Conservation (phyloP, 2,113 vertebrate species). For the Clarias batrachus region DNA sequence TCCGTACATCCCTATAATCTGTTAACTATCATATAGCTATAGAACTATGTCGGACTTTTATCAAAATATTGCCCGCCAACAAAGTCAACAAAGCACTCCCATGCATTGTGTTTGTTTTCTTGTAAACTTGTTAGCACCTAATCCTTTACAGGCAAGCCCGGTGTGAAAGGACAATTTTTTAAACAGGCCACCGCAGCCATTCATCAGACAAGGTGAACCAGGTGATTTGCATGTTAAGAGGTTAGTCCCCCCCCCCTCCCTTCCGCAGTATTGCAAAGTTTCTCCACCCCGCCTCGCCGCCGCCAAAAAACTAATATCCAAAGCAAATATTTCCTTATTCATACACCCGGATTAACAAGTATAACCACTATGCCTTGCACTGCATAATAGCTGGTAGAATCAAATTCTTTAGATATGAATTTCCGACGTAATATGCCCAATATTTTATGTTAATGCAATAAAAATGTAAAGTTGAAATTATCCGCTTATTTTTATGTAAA, state of each 20-base stretch:
- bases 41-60: not conserved
- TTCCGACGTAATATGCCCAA: slow-evolving; percentile 70
- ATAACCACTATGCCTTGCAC: slow-evolving; percentile 65
- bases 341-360: slow-evolving; percentile 73
- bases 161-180: slow-evolving; percentile 52
- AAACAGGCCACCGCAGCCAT: slow-evolving; percentile 54
- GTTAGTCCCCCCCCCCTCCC: slow-evolving; percentile 51
- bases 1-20: not conserved
- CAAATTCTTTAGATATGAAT: slow-evolving; percentile 77
- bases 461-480: slow-evolving; percentile 85
- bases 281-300: slow-evolving; percentile 57
- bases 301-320: slow-evolving; percentile 71
- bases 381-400: slow-evolving; percentile 72
- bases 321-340: slow-evolving; percentile 73
- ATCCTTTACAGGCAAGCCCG: slow-evolving; percentile 45
- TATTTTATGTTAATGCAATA: slow-evolving; percentile 83
- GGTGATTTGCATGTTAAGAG: slow-evolving; percentile 64
- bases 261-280: slow-evolving; percentile 63
- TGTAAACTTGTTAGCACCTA: slow-evolving; percentile 50
- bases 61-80: slow-evolving; percentile 12
- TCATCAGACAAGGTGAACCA: slow-evolving; percentile 56
- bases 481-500: slow-evolving; percentile 78
- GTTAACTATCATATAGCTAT: too few relatives aligned
- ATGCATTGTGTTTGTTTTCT: slow-evolving; percentile 49
- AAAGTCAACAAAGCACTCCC: slow-evolving; percentile 29